Percentiles rank a stretch among this genome's conserved stretches.
Evolutionary conservation across 2,113 vertebrate genomes (phyloP).

Genomic region (Takifugu flavidus): DNA sequence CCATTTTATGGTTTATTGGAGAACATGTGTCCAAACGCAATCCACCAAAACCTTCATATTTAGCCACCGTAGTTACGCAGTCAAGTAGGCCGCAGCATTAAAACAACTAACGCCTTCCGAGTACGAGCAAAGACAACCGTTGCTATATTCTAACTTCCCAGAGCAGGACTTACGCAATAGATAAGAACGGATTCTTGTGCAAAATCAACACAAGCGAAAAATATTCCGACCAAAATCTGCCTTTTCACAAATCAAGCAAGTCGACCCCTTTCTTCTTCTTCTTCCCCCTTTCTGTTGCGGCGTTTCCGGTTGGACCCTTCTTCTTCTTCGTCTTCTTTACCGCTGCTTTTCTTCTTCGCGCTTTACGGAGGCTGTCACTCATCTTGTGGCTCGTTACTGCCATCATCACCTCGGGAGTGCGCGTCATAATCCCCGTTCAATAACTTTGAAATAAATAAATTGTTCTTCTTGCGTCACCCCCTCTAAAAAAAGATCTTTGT

Average conservation of each 20-base stretch:
- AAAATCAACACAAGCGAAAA: background rate
- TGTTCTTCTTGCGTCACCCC: too few species aligned
- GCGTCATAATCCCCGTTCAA: too few species aligned
- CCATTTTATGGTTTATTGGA: too few species aligned
- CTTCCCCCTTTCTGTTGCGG: too few species aligned
- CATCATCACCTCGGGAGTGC: too few species aligned
- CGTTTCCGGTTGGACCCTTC: too few species aligned
- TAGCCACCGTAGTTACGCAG: constrained; percentile 2
- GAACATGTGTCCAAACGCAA: background rate
- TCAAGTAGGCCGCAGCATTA: constrained; percentile 16
- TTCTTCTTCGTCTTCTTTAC: background rate
- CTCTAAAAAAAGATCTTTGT: too few species aligned
- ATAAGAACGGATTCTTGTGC: constrained; percentile 9
- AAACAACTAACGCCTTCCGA: background rate
- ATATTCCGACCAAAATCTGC: background rate
- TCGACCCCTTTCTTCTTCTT: background rate
- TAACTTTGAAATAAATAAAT: background rate
- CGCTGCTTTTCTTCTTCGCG: background rate
- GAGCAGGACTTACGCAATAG: constrained; percentile 51
- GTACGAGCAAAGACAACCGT: background rate
- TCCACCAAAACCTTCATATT: background rate
- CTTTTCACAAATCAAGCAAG: background rate
- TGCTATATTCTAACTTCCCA: background rate
- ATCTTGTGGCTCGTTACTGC: background rate
- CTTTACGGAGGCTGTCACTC: background rate